A percentile compares a stretch with the other conserved stretches of the same genome.
phyloP scores from a whole-genome alignment of 2,797 vertebrate genomes.

The Arnoldichthys spilopterus region DNA sequence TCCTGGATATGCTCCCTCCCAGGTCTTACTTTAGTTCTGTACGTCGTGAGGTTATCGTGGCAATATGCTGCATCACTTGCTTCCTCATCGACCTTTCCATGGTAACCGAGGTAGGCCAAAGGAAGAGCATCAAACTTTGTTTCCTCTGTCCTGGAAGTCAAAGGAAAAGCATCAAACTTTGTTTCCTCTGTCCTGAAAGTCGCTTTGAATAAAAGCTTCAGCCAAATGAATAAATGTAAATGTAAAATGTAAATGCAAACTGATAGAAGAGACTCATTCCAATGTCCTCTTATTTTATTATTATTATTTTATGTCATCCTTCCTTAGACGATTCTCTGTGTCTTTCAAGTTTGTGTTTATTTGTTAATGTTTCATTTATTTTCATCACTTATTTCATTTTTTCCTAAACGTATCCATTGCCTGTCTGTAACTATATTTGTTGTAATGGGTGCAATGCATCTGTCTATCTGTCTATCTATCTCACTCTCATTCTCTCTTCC shows the following conservation, averaged over 20 bases:
- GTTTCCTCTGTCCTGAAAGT: no score
- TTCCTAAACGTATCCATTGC: background rate
- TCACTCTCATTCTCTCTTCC: background rate
- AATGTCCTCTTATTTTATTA: constrained; percentile 19
- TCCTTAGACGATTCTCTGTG: no score
- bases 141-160: no score
- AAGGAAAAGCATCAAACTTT: no score
- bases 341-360: background rate
- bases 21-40: constrained; percentile 73
- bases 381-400: background rate
- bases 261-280: constrained; percentile 5
- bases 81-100: constrained; percentile 86
- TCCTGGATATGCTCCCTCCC: constrained; percentile 86
- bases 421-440: background rate
- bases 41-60: constrained; percentile 82
- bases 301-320: no score
- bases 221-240: no score
- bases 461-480: background rate
- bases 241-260: no score
- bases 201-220: no score
- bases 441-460: background rate
- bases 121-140: background rate
- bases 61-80: constrained; percentile 83
- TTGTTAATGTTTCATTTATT: background rate
- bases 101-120: constrained; percentile 81